Percentiles rank a stretch among this genome's conserved stretches.
phyloP scores from a whole-genome alignment of 92 coral and sea anemone species.

The Porites rus region DNA sequence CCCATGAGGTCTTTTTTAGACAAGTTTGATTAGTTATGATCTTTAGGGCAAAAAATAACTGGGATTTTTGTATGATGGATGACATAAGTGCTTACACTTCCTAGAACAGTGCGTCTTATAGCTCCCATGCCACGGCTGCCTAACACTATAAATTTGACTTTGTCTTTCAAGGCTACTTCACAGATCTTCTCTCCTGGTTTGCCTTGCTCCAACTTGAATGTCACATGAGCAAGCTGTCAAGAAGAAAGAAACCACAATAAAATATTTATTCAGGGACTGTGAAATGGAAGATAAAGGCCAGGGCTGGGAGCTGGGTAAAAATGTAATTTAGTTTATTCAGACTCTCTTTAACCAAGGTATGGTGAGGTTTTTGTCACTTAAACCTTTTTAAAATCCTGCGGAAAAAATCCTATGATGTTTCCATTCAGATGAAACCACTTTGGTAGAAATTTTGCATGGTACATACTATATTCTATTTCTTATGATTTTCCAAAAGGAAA shows the following conservation, averaged over 20 bases:
- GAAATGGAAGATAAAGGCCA: too few species aligned
- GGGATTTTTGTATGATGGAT: slow-evolving; percentile 48
- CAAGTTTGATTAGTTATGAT: slow-evolving; percentile 1
- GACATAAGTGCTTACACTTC: slow-evolving; percentile 46
- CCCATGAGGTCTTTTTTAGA: too few species aligned
- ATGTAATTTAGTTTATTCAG: too few species aligned
- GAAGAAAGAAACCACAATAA: neutral
- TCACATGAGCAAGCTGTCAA: slow-evolving; percentile 7
- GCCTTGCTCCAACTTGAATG: slow-evolving; percentile 38
- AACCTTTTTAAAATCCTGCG: too few species aligned
- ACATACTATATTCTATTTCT: too few species aligned
- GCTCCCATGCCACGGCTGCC: slow-evolving; percentile 38
- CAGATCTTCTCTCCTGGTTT: slow-evolving; percentile 54
- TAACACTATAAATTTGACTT: slow-evolving; percentile 18
- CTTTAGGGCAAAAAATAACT: slow-evolving; percentile 38
- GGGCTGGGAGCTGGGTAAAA: too few species aligned
- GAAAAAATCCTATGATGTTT: too few species aligned
- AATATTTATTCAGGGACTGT: neutral
- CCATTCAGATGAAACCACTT: too few species aligned
- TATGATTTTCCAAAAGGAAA: too few species aligned
- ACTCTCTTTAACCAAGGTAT: too few species aligned
- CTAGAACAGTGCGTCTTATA: slow-evolving; percentile 41
- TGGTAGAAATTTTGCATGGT: too few species aligned
- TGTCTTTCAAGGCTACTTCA: slow-evolving; percentile 33
- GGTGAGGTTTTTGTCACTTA: too few species aligned